Evolutionary conservation across 64 coral and sea anemone species (phyloP).

Genomic region (Catalaphyllia jardinei): DNA sequence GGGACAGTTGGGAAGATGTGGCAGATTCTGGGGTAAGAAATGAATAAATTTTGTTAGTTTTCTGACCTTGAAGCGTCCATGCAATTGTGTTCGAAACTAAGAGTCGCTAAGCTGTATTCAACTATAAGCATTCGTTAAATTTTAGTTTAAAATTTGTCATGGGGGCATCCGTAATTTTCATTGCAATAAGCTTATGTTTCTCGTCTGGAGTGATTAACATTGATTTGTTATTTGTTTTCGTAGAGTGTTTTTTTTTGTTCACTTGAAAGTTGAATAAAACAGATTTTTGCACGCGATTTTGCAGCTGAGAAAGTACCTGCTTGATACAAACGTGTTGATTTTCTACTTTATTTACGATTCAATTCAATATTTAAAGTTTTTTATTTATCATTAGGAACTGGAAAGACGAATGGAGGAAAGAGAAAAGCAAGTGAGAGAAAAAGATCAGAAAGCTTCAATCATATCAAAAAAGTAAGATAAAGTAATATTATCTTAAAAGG

Average conservation of each 20-base stretch:
- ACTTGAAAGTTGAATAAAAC: too few relatives aligned
- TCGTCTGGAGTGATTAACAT: too few relatives aligned
- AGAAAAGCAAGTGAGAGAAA: slow-evolving; percentile 74
- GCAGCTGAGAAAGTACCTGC: too few relatives aligned
- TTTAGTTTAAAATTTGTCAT: neutral
- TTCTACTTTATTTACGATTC: too few relatives aligned
- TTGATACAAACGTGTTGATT: too few relatives aligned
- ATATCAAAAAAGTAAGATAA: neutral
- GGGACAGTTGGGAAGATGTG: slow-evolving; percentile 99
- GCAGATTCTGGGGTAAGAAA: slow-evolving; percentile 93
- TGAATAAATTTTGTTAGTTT: neutral
- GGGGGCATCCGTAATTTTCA: too few relatives aligned
- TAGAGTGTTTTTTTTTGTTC: too few relatives aligned
- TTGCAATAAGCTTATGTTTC: too few relatives aligned
- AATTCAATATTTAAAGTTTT: too few relatives aligned
- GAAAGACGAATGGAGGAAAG: slow-evolving; percentile 98
- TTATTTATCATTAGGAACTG: slow-evolving; percentile 56
- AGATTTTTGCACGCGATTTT: too few relatives aligned
- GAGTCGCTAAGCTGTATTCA: neutral
- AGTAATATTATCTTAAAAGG: neutral
- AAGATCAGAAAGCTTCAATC: slow-evolving; percentile 68
- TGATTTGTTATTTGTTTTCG: too few relatives aligned
- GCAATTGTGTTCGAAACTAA: neutral
- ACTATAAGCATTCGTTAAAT: neutral
- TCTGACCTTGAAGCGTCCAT: neutral